Base-by-base conservation (phyloP, 1,140 invertebrate species). In the Orius laevigatus region DNA sequence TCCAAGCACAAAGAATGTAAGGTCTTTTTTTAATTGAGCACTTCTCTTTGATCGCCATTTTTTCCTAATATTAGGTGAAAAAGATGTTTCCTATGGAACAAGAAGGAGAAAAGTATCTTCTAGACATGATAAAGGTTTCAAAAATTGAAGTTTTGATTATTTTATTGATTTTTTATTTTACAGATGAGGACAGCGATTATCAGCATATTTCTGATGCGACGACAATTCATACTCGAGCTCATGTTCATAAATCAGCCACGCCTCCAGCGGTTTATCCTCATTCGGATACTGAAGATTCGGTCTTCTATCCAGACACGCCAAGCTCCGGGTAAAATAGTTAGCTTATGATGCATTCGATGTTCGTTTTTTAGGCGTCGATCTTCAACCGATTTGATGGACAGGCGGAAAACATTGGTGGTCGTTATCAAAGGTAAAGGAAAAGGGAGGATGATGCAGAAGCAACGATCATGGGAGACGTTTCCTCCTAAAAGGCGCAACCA, bases 381-480 rank as follows among this genome's bases (percentile, higher is more conserved):
- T 18, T 58, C 57, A 14, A 54, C 52, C 38, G 55, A 56, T 48
- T 16, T 55, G 5, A 54, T 56, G 51, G 65, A 69, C 53, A 52
- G 65, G 14, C 60, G 67, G 51, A 70, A 70, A 60, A 68, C 68
- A 14, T 55, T 69, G 49, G 61, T 70, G 35, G 55, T 70, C 42
- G 61, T 70, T 40, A 68, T 70, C 48, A 57, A 59, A 42, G 64
- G 60, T 42, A 46, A 46, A 25, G 54, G 56, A 41, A 63, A 66
- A 49, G 53, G 59, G 41, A 60, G 68, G 50, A 57, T 72, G 41
- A 68, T 73, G 41, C 71, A 74, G 56, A 76, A 76, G 56, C 73
- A 76, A 59, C 62, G 73, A 32, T 75, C 72, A 43, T 78, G 75
- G 75, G 75, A 78, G 59, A 76, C 74, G 1, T 78, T 78, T 54